A percentile compares a stretch with the other conserved stretches of the same genome.
Evolutionary conservation across 2,888 invertebrate species (phyloP).

Genomic region (Epinotia bilunana): DNA sequence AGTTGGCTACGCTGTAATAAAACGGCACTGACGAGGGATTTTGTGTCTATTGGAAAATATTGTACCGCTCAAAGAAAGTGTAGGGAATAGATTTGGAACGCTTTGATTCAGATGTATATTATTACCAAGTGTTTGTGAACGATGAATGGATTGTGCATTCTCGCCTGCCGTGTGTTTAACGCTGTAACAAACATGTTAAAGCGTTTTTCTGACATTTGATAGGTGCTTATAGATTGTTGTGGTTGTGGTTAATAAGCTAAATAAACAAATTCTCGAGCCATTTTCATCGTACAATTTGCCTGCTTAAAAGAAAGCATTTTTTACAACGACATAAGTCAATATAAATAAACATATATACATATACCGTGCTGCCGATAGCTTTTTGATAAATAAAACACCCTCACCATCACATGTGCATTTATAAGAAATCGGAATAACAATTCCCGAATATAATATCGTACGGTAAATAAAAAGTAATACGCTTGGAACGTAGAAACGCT

Average conservation of each 20-base stretch:
- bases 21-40: background rate
- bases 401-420: conserved; percentile 44
- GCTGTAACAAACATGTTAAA: too few species aligned
- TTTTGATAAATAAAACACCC: background rate
- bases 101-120: background rate
- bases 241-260: too few species aligned
- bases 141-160: too few species aligned
- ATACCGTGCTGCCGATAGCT: too few species aligned
- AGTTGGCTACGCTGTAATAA: background rate
- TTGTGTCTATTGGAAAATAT: conserved; percentile 2
- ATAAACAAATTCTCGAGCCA: too few species aligned
- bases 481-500: conserved; percentile 51
- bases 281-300: too few species aligned
- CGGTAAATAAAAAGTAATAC: conserved; percentile 65
- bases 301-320: too few species aligned
- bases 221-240: too few species aligned
- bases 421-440: conserved; percentile 60
- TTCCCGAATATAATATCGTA: conserved; percentile 54
- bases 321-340: too few species aligned
- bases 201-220: too few species aligned
- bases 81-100: background rate
- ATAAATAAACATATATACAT: too few species aligned
- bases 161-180: too few species aligned
- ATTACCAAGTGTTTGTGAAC: background rate
- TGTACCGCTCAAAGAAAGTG: conserved; percentile 8